These are phyloP conservation scores for Amiota minor DNA, from an alignment of 2,888 invertebrate genomes.

Conservation along the genomic window DNA sequence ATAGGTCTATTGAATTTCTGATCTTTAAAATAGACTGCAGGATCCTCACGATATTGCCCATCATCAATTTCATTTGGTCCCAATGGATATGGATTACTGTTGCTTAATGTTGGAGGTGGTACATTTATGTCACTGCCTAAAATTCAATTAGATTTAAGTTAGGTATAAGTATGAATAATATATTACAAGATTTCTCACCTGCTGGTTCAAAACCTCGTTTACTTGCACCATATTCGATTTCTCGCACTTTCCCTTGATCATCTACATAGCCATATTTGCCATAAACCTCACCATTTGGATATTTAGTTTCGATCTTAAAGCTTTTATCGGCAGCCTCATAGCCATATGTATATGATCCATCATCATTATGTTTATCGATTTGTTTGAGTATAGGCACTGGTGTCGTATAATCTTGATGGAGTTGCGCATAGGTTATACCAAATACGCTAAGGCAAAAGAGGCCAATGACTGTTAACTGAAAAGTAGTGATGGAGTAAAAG, in stretches of 20 bases:
- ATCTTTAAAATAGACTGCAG: constrained; percentile 83
- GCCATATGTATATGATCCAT: constrained; percentile 90
- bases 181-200: constrained; percentile 74
- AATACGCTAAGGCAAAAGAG: constrained; percentile 38
- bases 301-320: constrained; percentile 91
- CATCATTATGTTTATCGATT: constrained; percentile 88
- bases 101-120: constrained; percentile 86
- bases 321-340: constrained; percentile 90
- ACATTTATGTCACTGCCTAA: constrained; percentile 82
- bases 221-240: constrained; percentile 90
- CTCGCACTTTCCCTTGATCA: constrained; percentile 82
- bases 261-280: constrained; percentile 94
- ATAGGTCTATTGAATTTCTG: constrained; percentile 76
- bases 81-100: constrained; percentile 74
- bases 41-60: constrained; percentile 90
- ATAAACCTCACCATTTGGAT: constrained; percentile 86
- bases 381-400: constrained; percentile 88
- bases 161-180: not conserved
- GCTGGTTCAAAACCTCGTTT: constrained; percentile 87
- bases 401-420: constrained; percentile 78
- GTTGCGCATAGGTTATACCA: constrained; percentile 50
- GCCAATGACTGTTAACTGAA: constrained; percentile 28
- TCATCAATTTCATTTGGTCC: constrained; percentile 82
- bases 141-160: not conserved
- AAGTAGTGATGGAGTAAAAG: too few relatives aligned